Evolutionary conservation across 2,797 vertebrate genomes (phyloP), one percentile per base, ranked within the genome.

Genomic region (Gallinago solitaria): DNA sequence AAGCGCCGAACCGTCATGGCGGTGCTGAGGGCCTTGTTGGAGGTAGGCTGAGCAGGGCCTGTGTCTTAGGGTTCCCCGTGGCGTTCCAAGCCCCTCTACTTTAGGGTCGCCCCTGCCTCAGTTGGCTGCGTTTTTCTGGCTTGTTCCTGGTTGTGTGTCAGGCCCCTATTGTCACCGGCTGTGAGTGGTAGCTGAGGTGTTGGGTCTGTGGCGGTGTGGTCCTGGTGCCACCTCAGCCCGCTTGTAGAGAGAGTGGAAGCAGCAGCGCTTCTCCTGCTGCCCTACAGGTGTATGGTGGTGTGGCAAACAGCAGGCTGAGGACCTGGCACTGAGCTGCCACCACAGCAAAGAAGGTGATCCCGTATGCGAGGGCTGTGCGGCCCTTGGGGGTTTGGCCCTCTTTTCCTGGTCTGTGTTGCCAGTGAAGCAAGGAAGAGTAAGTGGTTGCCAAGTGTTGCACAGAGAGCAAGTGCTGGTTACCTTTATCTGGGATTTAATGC

Each of bases 221-320:
- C n/a, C 32, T 19, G 39, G 28, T 14, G n/a, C 24, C 1, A 2
- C 35, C 23, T 59, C 6, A 13, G 19, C 43, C 27, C 5, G 50
- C 23, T 37, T 9, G 27, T 5, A 9, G 28, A 9, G 57, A 24
- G 16, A 5, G 15, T 13, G 3, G 37, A 12, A 28, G 39, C 47
- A 15, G 45, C 4, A 25, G 60, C 0, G 5, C 32, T 37, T 28
- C 15, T 37, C 3, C 28, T 30, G 30, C 61, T 0, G 39, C 32
- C 47, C 27, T 23, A 0, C 4, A 21, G 43, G 73, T 3, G 5
- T 5, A 3, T 0, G 57, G 30, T 0, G n/a, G 1, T 4, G 33
- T 9, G 15, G 45, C 11, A 2, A 35, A 9, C 11, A 2, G 28
- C 39, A 11, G 45, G 23, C 23, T 3, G 54, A 16, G 7, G 47